phyloP scores from a whole-genome alignment of 1,140 invertebrate species.

The Drosophila sulfurigaster region DNA sequence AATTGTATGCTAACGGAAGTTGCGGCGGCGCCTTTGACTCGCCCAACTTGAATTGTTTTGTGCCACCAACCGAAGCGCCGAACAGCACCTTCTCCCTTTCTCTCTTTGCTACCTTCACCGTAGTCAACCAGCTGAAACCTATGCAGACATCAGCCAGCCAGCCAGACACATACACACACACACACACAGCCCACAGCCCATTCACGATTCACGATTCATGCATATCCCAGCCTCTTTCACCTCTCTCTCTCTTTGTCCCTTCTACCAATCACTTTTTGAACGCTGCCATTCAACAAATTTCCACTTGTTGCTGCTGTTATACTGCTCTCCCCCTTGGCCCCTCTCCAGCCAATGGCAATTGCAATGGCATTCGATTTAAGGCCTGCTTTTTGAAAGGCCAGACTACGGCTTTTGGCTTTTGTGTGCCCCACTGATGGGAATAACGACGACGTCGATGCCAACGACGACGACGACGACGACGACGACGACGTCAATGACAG shows the following conservation, averaged over 20 bases:
- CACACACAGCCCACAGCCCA: conserved; percentile 5
- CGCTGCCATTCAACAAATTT: conserved; percentile 35
- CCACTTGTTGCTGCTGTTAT: conserved; percentile 41
- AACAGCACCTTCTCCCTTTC: neutral
- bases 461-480: neutral
- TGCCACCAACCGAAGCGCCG: neutral
- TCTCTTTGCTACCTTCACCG: neutral
- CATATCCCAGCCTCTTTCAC: conserved; percentile 10
- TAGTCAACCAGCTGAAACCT: too few species aligned
- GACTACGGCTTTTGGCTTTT: conserved; percentile 29
- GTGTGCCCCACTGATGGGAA: conserved; percentile 31
- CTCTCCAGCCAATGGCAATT: neutral
- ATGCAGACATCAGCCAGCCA: too few species aligned
- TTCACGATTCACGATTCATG: conserved; percentile 33
- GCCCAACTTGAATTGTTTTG: conserved; percentile 42
- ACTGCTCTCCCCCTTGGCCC: too few species aligned
- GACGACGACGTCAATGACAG: conserved; percentile 25
- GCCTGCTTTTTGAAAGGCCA: neutral
- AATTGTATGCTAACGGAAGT: conserved; percentile 73
- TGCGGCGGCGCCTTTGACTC: conserved; percentile 63
- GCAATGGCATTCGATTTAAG: conserved; percentile 16
- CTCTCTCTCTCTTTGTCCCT: too few species aligned
- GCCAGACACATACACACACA: neutral
- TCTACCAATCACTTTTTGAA: conserved; percentile 4
- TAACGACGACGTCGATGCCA: neutral